A percentile compares a stretch with the other conserved stretches of the same genome.
These are phyloP conservation scores for Aphrophora alni DNA, from an alignment of 2,888 invertebrate genomes.

Conservation along the genomic window DNA sequence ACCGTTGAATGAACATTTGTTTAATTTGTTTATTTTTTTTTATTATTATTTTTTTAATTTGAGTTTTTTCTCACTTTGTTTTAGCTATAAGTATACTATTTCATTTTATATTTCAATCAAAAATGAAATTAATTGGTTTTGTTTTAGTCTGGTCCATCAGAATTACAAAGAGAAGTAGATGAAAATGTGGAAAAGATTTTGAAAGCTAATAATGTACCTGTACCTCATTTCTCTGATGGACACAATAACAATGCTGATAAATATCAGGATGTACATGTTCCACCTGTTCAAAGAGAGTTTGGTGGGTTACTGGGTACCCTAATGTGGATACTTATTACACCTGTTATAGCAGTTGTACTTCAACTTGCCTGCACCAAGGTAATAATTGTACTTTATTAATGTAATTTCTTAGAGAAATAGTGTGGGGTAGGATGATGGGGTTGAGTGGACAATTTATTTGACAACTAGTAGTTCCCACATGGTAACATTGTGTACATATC, in stretches of 20 bases:
- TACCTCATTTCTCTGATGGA: slow-evolving; percentile 3
- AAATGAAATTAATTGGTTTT: background rate
- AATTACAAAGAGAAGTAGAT: slow-evolving; percentile 1
- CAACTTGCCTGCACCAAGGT: slow-evolving; percentile 44
- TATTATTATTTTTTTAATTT: too few relatives aligned
- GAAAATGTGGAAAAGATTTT: slow-evolving; percentile 25
- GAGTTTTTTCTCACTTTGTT: too few relatives aligned
- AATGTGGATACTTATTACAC: slow-evolving; percentile 23
- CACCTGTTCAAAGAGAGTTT: slow-evolving; percentile 29
- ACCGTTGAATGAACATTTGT: too few relatives aligned
- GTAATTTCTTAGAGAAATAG: too few relatives aligned
- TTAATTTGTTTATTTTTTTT: too few relatives aligned
- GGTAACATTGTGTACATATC: too few relatives aligned
- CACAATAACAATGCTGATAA: slow-evolving; percentile 10
- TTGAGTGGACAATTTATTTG: too few relatives aligned
- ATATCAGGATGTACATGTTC: background rate
- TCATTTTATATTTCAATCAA: too few relatives aligned
- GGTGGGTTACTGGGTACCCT: slow-evolving; percentile 33
- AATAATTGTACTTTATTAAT: too few relatives aligned
- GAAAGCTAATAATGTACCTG: slow-evolving; percentile 30
- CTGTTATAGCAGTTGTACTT: slow-evolving; percentile 28
- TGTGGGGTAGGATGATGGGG: too few relatives aligned
- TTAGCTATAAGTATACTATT: too few relatives aligned
- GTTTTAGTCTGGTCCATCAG: background rate
- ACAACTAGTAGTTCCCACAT: too few relatives aligned